Conservation (phyloP, 2,113 vertebrate species). For the Mormoops blainvillei region DNA sequence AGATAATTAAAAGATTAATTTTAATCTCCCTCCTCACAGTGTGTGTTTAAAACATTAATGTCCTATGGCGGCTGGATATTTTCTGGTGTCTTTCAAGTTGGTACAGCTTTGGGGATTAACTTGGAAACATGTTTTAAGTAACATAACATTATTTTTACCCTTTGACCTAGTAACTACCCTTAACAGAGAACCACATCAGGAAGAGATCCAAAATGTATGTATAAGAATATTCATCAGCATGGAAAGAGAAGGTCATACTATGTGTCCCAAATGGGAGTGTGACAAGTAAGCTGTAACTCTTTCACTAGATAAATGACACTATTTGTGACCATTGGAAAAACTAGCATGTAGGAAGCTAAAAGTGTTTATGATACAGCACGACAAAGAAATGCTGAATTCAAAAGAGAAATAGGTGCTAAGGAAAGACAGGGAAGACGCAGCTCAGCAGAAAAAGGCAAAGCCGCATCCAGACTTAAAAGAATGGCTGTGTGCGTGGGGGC, state of each 20-base stretch:
- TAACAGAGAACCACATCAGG: not conserved
- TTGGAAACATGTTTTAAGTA: not conserved
- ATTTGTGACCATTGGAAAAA: not conserved
- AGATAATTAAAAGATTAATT: not conserved
- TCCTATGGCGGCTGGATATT: not conserved
- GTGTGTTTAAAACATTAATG: not conserved
- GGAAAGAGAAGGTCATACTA: not conserved
- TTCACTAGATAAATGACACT: not conserved
- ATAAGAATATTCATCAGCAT: not conserved
- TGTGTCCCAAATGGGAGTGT: not conserved
- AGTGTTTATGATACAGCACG: not conserved
- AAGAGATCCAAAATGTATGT: not conserved
- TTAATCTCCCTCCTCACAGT: not conserved
- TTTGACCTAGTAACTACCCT: constrained; percentile 10
- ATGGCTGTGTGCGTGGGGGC: not conserved
- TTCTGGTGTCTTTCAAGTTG: not conserved
- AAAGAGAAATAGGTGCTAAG: not conserved
- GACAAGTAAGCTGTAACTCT: not conserved
- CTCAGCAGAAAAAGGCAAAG: not conserved
- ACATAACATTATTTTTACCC: not conserved
- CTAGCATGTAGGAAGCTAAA: not conserved
- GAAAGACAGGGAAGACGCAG: not conserved
- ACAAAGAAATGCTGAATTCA: not conserved
- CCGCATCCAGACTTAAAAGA: not conserved
- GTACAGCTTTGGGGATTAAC: not conserved